These are phyloP conservation scores for Diachrysia chrysitis DNA, from an alignment of 2,888 invertebrate species.

Conservation along the genomic window DNA sequence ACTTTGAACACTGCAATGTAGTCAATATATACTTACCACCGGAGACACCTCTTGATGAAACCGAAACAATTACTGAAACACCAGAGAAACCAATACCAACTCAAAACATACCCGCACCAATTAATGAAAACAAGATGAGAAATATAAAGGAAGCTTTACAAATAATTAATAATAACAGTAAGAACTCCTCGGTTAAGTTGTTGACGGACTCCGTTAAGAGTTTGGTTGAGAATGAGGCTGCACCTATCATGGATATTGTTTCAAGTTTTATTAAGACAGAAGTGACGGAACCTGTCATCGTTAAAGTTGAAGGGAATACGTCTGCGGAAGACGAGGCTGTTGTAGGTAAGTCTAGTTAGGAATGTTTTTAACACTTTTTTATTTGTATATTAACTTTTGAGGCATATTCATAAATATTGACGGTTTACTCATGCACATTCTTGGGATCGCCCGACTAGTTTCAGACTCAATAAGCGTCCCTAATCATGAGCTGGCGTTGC, in stretches of 20 bases:
- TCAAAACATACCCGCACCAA: not conserved
- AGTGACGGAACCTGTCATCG: not conserved
- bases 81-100: not conserved
- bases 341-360: not conserved
- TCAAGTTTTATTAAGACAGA: not conserved
- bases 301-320: not conserved
- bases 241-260: slow-evolving; percentile 5
- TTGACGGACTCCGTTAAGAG: slow-evolving; percentile 28
- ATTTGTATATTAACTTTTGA: no score
- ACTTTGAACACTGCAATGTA: slow-evolving; percentile 22
- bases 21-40: slow-evolving; percentile 32
- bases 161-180: slow-evolving; percentile 53
- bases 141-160: slow-evolving; percentile 53
- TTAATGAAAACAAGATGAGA: slow-evolving; percentile 16
- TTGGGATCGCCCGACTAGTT: no score
- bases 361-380: no score
- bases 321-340: not conserved
- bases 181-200: slow-evolving; percentile 15
- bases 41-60: not conserved
- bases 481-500: no score
- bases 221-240: not conserved
- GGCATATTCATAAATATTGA: no score
- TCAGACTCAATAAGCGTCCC: no score
- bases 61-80: not conserved
- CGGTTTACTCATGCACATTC: no score